A percentile compares a stretch with the other conserved stretches of the same genome.
phyloP scores from a whole-genome alignment of 2,113 vertebrate species.

The Noctilio leporinus region DNA sequence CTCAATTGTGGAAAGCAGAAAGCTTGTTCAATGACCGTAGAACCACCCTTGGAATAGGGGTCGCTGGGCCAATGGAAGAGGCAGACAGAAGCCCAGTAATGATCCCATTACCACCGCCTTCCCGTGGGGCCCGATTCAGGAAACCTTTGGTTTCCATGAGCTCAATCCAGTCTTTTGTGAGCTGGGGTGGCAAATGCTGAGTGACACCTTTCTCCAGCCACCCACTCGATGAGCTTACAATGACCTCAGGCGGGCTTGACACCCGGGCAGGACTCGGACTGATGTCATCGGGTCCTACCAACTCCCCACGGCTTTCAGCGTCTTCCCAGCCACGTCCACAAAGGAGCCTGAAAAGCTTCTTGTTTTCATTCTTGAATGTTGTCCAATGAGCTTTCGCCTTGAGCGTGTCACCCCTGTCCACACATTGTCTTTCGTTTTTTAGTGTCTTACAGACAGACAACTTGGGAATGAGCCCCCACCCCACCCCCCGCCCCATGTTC shows the following conservation, averaged over 20 bases:
- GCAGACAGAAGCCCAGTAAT: slow-evolving; percentile 10
- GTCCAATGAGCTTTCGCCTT: background rate
- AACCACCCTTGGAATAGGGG: slow-evolving; percentile 42
- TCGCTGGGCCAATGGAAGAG: slow-evolving; percentile 22
- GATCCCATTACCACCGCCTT: slow-evolving; percentile 11
- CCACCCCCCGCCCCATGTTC: background rate
- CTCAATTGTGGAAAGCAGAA: background rate
- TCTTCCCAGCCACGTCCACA: background rate
- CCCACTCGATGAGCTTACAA: slow-evolving; percentile 44
- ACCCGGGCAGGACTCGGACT: background rate
- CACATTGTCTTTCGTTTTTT: background rate
- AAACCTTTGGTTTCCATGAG: slow-evolving; percentile 9
- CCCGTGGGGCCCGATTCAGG: slow-evolving; percentile 37
- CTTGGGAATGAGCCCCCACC: background rate
- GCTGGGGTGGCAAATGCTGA: slow-evolving; percentile 48
- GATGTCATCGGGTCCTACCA: slow-evolving; percentile 46
- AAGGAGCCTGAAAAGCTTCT: background rate
- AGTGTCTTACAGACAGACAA: slow-evolving; percentile 35
- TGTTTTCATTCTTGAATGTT: background rate
- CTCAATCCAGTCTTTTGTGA: slow-evolving; percentile 5
- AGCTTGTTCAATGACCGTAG: slow-evolving; percentile 16
- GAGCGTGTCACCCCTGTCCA: slow-evolving; percentile 25
- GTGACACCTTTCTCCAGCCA: slow-evolving; percentile 52
- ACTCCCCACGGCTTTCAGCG: background rate
- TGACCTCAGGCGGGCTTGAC: slow-evolving; percentile 53